Percentiles rank a stretch among this genome's conserved stretches.
Evolutionary conservation across 2,888 invertebrate genomes (phyloP).

Genomic region (Eurois occulta): DNA sequence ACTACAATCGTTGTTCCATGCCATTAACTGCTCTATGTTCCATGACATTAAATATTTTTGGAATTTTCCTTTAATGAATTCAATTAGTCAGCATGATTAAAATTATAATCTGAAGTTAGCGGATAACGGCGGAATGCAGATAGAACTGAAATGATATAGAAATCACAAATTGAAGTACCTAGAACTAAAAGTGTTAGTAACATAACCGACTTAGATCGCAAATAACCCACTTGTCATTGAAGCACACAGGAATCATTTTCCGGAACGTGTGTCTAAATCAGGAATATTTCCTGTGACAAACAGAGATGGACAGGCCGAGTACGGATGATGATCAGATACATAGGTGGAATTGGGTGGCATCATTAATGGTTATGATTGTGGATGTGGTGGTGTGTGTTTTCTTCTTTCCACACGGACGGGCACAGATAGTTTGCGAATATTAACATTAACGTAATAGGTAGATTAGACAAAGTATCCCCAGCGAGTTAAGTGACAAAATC

Average conservation of each 20-base stretch:
- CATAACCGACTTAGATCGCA: not conserved
- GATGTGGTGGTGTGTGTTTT: not conserved
- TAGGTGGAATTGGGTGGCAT: not conserved
- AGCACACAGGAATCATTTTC: not conserved
- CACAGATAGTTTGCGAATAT: not conserved
- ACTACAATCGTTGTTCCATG: not conserved
- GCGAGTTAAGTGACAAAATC: not conserved
- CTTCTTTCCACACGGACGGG: not conserved
- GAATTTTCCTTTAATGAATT: not conserved
- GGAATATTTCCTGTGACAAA: conserved; percentile 6
- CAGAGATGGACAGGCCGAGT: not conserved
- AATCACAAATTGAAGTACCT: not conserved
- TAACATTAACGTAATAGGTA: not conserved
- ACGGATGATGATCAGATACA: not conserved
- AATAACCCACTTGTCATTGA: not conserved
- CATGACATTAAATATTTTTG: not conserved
- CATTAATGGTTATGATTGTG: not conserved
- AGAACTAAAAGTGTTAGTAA: not conserved
- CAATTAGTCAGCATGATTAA: not conserved
- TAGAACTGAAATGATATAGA: not conserved
- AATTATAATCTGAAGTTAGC: not conserved
- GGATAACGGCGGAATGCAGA: not conserved
- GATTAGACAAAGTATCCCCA: not conserved
- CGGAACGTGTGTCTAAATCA: not conserved
- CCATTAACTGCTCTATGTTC: not conserved